Base-by-base conservation (phyloP, 2,113 vertebrate species). In the Chloroceryle aenea region DNA sequence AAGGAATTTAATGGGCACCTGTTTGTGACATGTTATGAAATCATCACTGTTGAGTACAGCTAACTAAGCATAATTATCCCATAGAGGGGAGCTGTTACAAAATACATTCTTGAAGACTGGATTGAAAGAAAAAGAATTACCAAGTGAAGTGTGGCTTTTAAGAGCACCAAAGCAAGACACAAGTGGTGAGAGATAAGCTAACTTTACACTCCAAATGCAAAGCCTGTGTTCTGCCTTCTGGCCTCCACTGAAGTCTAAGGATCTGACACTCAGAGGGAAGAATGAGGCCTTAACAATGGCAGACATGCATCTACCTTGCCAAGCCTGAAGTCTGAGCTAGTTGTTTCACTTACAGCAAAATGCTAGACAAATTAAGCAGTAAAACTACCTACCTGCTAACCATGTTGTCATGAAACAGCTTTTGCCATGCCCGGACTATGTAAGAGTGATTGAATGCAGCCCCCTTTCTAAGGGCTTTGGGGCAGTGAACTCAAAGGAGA, bases 1-100 rank as follows among this genome's bases (percentile, higher is more conserved):
- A 98, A 98, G 82, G 80, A 96, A 96, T 93, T 96, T 96, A 90
- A 96, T 95, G 89, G 87, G 95, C 95, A 96, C 82, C 92, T 95
- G 68, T 96, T 90, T 93, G 95, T 97, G 66, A 76, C 29, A 38
- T 73, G 47, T 94, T 67, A 80, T 88, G 92, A 95, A 96, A 93
- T 83, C 32, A 45, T 61, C 30, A 14, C 40, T 93, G 89, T 74
- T 53, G 85, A 85, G 43, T 80, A 63, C 74, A 80, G 75, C 77
- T 95, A 91, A 82, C 84, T 66, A 38, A 80, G 17, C 2, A n/a
- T 84, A 85, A 74, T 95, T 92, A 45, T 55, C 11, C 13, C 12
- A 36, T 97, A 90, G 71, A 56, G 88, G 53, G 68, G 75, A 93
- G 56, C 85, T 75, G 40, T 68, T 91, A 9, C 27, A 42, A 95